A percentile compares a stretch with the other conserved stretches of the same genome.
phyloP scores from a whole-genome alignment of 2,888 invertebrate genomes.

The Galerucella pusilla region DNA sequence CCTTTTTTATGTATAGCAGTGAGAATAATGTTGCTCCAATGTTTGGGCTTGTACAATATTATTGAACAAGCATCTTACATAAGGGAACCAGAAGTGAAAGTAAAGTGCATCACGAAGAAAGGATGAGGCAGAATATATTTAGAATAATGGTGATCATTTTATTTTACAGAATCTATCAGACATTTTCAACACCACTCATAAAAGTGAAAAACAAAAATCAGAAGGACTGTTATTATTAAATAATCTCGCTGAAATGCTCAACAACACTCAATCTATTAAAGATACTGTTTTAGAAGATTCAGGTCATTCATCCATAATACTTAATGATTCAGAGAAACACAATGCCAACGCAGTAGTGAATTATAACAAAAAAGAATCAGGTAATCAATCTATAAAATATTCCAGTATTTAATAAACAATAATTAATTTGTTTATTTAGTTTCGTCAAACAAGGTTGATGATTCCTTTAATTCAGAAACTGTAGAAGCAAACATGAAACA shows the following conservation, averaged over 20 bases:
- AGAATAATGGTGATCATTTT: not conserved
- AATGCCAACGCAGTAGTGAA: constrained; percentile 29
- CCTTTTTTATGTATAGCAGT: too few species aligned
- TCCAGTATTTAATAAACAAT: too few species aligned
- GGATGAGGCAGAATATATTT: too few species aligned
- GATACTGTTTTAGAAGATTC: constrained; percentile 40
- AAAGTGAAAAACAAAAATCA: constrained; percentile 43
- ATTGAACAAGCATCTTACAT: too few species aligned
- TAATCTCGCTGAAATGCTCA: constrained; percentile 41
- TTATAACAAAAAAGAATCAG: not conserved
- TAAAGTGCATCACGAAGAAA: too few species aligned
- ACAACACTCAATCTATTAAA: constrained; percentile 20
- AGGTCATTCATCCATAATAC: constrained; percentile 44
- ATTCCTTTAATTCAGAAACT: not conserved
- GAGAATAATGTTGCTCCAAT: too few species aligned
- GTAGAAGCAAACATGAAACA: not conserved
- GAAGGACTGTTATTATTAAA: constrained; percentile 42
- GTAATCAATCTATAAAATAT: not conserved
- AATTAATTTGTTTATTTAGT: not conserved
- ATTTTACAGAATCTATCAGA: constrained; percentile 42
- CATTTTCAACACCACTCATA: constrained; percentile 41
- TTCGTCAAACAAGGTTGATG: not conserved
- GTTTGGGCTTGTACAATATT: too few species aligned
- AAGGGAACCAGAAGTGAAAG: too few species aligned
- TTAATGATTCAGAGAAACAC: constrained; percentile 27